Conservation (phyloP, 2,113 vertebrate species). For the Triplophysa rosa region DNA sequence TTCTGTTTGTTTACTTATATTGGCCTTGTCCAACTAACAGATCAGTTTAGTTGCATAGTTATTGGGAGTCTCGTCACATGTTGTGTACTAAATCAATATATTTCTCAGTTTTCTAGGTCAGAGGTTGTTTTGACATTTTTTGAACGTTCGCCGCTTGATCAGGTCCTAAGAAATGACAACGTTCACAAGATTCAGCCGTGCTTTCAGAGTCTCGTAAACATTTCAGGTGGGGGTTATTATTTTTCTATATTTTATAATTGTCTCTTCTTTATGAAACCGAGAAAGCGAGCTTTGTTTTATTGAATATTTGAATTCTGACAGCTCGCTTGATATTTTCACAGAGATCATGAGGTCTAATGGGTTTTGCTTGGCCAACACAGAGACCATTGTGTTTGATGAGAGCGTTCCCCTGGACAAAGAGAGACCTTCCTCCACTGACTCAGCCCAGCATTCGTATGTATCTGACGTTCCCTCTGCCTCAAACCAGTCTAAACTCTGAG, state of each 20-base stretch:
- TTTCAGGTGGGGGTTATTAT: conserved; percentile 81
- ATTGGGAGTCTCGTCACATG: background rate
- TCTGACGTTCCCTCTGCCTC: background rate
- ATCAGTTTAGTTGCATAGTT: background rate
- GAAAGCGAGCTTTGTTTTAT: no score
- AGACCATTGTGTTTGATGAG: conserved; percentile 94
- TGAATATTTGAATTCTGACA: background rate
- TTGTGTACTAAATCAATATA: background rate
- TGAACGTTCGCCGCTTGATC: conserved; percentile 93
- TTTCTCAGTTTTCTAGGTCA: conserved; percentile 88
- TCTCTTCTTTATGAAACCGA: no score
- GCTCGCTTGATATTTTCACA: conserved; percentile 56
- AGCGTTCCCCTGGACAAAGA: conserved; percentile 85
- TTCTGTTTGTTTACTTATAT: background rate
- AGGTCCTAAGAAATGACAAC: conserved; percentile 92
- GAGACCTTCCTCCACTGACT: conserved; percentile 82
- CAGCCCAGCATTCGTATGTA: conserved; percentile 84
- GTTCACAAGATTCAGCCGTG: conserved; percentile 93
- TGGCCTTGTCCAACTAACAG: background rate
- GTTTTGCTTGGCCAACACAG: conserved; percentile 96
- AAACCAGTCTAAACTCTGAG: background rate
- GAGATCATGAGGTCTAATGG: conserved; percentile 98
- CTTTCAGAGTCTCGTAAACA: conserved; percentile 91
- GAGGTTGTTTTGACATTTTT: conserved; percentile 98
- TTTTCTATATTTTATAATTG: no score